Percentiles rank a stretch among this genome's conserved stretches.
Conservation (phyloP, 2,888 invertebrate genomes). For the Mesochorus sp. region DNA sequence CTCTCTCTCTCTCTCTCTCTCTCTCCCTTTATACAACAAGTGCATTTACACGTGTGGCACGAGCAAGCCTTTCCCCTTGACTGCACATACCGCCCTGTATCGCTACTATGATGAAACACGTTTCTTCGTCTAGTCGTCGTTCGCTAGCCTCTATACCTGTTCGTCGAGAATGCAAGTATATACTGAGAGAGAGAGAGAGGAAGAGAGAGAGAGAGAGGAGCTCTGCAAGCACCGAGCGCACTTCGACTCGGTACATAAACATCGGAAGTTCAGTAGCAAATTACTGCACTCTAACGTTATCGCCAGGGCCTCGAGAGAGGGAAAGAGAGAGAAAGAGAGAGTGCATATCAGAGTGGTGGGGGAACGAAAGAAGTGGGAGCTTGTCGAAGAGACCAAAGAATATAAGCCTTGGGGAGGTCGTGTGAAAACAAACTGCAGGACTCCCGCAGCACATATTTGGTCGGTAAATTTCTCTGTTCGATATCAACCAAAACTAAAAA, state of each 20-base stretch:
- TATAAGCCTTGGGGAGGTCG: conserved; percentile 5
- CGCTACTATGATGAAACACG: neutral
- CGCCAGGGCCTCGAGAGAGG: conserved; percentile 24
- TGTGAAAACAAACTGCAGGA: neutral
- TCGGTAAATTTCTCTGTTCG: conserved; percentile 42
- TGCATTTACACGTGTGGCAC: conserved; percentile 7
- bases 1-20: conserved; percentile 16
- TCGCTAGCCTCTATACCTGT: conserved; percentile 7
- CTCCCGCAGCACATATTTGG: conserved; percentile 40
- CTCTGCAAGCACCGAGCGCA: neutral
- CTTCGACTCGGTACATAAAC: conserved; percentile 58
- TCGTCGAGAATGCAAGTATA: no score
- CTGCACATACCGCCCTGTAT: neutral
- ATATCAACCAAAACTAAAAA: conserved; percentile 36
- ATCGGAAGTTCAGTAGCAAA: conserved; percentile 58
- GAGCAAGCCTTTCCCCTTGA: conserved; percentile 3
- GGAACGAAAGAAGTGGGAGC: neutral
- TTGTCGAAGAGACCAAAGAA: conserved; percentile 7
- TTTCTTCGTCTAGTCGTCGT: conserved; percentile 37
- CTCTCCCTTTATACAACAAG: neutral
- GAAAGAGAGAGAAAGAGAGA: neutral
- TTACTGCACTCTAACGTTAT: conserved; percentile 49
- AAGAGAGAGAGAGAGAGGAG: neutral
- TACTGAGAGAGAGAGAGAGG: neutral
- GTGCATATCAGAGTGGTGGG: neutral